Conservation (phyloP, 2,113 vertebrate genomes). For the Rhinopomastus cyanomelas region DNA sequence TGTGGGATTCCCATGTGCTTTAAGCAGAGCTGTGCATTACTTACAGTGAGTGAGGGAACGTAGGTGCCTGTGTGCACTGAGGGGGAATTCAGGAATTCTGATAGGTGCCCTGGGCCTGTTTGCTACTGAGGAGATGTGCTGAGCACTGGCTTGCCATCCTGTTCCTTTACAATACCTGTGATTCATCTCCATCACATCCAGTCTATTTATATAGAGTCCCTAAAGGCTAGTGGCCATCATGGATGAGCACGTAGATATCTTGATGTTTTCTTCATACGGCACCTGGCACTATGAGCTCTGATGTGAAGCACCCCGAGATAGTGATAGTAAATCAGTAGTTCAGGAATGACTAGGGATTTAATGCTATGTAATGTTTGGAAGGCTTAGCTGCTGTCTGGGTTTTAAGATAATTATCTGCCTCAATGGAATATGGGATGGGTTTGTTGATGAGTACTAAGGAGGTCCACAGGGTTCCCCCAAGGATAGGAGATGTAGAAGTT, state of each 20-base stretch:
- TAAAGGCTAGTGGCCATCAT: rapidly evolving
- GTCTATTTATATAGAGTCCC: background rate
- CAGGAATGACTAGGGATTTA: background rate
- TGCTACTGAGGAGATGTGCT: background rate
- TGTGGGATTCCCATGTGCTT: background rate
- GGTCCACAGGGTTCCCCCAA: background rate
- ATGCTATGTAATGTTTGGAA: background rate
- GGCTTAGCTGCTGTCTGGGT: background rate
- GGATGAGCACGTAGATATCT: background rate
- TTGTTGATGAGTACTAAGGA: background rate
- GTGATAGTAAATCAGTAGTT: background rate
- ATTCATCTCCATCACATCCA: background rate
- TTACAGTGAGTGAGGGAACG: background rate
- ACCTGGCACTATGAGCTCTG: background rate
- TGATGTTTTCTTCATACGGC: background rate
- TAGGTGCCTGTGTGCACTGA: background rate
- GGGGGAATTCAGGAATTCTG: background rate
- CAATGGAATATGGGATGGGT: rapidly evolving
- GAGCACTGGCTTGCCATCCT: background rate
- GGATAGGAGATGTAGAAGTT: background rate
- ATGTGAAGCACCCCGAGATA: background rate
- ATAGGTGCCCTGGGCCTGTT: background rate
- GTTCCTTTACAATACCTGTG: background rate
- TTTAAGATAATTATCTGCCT: background rate
- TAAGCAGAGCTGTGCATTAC: background rate